Conservation (phyloP, 2,113 vertebrate genomes). For the Coptodon rendalli region DNA sequence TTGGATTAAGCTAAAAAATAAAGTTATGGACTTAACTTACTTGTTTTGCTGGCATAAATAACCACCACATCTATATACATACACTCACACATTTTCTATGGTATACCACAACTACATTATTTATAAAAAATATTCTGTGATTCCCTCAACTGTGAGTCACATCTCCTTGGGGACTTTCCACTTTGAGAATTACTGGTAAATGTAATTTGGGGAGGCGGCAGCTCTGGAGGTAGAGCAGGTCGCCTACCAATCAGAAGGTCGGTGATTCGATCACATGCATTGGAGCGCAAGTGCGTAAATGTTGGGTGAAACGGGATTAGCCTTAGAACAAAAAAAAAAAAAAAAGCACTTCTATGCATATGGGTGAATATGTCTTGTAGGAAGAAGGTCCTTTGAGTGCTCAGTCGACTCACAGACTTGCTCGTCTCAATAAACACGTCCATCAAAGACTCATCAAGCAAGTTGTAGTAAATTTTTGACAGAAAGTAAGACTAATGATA, state of each 20-base stretch:
- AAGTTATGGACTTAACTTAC: neutral
- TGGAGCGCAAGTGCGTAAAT: neutral
- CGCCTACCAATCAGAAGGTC: neutral
- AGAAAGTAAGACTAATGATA: neutral
- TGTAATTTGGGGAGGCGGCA: neutral
- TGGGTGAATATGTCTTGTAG: neutral
- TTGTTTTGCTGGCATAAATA: neutral
- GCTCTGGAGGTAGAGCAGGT: neutral
- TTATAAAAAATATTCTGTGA: neutral
- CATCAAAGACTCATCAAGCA: neutral
- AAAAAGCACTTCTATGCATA: neutral
- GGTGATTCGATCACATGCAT: neutral
- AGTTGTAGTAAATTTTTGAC: neutral
- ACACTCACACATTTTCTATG: neutral
- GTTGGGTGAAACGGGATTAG: neutral
- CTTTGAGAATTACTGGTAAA: neutral
- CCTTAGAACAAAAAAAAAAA: neutral
- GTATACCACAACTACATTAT: neutral
- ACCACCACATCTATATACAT: neutral
- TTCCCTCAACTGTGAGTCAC: neutral
- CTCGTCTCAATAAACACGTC: neutral
- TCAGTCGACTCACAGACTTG: neutral
- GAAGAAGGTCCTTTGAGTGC: neutral
- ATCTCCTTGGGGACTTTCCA: neutral
- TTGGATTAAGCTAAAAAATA: neutral